Percentiles rank a stretch among this genome's conserved stretches.
These are phyloP conservation scores for Arvicanthis niloticus DNA, from an alignment of 2,113 vertebrate species.

Conservation along the genomic window DNA sequence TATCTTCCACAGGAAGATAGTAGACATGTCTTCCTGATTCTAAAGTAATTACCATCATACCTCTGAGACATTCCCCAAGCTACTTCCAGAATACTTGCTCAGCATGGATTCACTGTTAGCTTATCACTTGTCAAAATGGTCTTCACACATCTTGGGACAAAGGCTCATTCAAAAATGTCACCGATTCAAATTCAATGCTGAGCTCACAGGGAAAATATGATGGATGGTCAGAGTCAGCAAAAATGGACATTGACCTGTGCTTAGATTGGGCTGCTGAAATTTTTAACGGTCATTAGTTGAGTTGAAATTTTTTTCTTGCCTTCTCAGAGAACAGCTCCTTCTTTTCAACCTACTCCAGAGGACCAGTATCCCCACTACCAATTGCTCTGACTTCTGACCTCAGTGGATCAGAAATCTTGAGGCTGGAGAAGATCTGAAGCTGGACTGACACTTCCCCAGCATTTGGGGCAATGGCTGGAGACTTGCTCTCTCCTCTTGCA, in stretches of 20 bases:
- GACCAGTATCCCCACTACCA: fast-evolving
- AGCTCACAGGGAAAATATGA: not conserved
- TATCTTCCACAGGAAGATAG: not conserved
- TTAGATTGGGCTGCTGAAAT: not conserved
- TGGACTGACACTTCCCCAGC: fast-evolving
- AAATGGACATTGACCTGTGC: not conserved
- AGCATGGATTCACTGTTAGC: not conserved
- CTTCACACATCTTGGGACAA: not conserved
- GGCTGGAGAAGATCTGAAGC: not conserved
- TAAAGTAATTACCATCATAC: not conserved
- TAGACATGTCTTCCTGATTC: not conserved
- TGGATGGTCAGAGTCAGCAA: not conserved
- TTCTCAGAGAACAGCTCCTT: not conserved
- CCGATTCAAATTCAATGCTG: not conserved
- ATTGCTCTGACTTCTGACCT: not conserved
- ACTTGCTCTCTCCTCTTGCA: not conserved
- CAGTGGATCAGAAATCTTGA: not conserved
- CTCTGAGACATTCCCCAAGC: not conserved
- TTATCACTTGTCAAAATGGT: not conserved
- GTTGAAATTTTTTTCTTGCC: not conserved
- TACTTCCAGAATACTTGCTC: not conserved
- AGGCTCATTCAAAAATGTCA: not conserved
- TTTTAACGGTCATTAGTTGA: too few species aligned
- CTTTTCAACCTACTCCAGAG: not conserved
- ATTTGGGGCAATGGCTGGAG: too few species aligned